Conservation (phyloP, 2,888 invertebrate species). For the Xestia ashworthii region DNA sequence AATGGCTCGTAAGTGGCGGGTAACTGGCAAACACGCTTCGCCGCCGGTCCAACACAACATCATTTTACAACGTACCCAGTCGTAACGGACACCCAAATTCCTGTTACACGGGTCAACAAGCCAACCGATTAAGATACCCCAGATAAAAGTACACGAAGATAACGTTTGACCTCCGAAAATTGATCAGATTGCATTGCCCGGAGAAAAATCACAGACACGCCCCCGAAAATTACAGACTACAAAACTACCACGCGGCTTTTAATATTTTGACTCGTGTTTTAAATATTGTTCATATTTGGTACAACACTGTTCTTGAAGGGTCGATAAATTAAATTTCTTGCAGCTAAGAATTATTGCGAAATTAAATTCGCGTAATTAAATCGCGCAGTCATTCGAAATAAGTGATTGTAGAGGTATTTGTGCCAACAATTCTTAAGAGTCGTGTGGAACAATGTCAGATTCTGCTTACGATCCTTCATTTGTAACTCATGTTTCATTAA, state of each 20-base stretch:
- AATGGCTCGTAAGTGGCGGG: conserved; percentile 69
- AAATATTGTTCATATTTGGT: conserved; percentile 43
- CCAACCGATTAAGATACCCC: conserved; percentile 81
- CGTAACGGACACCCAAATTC: conserved; percentile 79
- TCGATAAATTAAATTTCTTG: conserved; percentile 51
- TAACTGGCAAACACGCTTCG: conserved; percentile 66
- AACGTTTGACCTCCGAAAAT: conserved; percentile 82
- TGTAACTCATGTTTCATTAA: conserved; percentile 25
- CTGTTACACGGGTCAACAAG: conserved; percentile 79
- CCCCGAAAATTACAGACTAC: conserved; percentile 77
- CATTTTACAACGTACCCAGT: conserved; percentile 69
- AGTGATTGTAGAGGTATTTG: conserved; percentile 56
- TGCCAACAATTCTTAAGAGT: conserved; percentile 35
- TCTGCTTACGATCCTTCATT: conserved; percentile 21
- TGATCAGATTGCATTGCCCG: conserved; percentile 80
- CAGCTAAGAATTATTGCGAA: conserved; percentile 46
- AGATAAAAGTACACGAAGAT: conserved; percentile 76
- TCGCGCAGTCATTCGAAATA: conserved; percentile 58
- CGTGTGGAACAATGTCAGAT: conserved; percentile 33
- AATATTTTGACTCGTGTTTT: conserved; percentile 48
- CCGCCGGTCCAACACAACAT: conserved; percentile 68
- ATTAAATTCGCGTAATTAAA: conserved; percentile 55
- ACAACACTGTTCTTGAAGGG: conserved; percentile 31
- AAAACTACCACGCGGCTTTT: conserved; percentile 44
- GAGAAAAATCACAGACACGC: conserved; percentile 73